Conservation (phyloP, 2,797 vertebrate species). For the Geotrypetes seraphini region DNA sequence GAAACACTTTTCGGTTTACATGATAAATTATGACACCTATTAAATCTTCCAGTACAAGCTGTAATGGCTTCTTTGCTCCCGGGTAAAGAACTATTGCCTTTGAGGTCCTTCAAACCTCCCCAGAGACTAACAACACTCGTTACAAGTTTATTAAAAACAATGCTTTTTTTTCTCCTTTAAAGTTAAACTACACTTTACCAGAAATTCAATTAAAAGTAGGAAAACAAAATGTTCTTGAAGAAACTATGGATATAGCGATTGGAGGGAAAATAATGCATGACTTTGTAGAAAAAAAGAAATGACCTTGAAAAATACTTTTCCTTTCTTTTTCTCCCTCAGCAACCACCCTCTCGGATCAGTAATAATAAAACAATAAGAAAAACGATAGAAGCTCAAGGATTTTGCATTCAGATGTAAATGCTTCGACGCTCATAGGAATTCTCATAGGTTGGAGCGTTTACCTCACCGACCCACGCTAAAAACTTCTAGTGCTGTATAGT, state of each 20-base stretch:
- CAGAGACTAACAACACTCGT: conserved; percentile 57
- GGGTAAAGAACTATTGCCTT: conserved; percentile 76
- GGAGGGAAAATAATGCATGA: neutral
- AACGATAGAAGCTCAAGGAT: too few species aligned
- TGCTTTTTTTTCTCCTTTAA: conserved; percentile 8
- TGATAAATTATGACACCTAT: conserved; percentile 99
- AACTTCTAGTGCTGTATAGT: too few species aligned
- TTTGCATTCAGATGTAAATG: too few species aligned
- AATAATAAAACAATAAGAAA: too few species aligned
- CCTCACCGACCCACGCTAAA: too few species aligned
- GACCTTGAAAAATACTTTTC: conserved; percentile 55
- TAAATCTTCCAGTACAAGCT: conserved; percentile 92
- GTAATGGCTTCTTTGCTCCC: conserved; percentile 90
- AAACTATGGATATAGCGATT: neutral
- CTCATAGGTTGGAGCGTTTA: too few species aligned
- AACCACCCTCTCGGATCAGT: too few species aligned
- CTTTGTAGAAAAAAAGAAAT: conserved; percentile 11
- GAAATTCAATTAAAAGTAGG: conserved; percentile 35
- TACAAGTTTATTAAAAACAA: conserved; percentile 66
- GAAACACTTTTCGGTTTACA: conserved; percentile 99
- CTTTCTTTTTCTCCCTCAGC: too few species aligned
- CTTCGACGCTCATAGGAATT: too few species aligned
- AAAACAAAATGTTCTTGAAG: conserved; percentile 6
- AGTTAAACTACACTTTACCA: conserved; percentile 13
- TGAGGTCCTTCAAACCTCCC: conserved; percentile 71